Conservation (phyloP, 2,113 vertebrate genomes). For the Chaenogobius annularis region DNA sequence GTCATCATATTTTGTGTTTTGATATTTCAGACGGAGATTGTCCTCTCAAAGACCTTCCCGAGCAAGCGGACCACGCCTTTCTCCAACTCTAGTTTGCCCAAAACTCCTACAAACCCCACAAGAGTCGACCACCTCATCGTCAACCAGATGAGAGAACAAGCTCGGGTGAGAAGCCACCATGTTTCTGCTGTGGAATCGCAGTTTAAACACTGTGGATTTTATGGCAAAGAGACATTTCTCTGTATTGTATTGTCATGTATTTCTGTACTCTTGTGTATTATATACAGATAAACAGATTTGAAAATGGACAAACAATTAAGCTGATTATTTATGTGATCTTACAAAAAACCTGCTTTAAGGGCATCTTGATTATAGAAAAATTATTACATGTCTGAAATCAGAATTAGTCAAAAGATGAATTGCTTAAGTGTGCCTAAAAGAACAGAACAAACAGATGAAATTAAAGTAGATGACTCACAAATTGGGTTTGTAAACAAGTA, state of each 20-base stretch:
- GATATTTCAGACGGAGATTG: constrained; percentile 62
- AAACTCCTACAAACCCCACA: constrained; percentile 64
- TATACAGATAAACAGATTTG: too few species aligned
- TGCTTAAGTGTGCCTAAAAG: too few species aligned
- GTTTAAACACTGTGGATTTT: constrained; percentile 7
- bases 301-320: too few species aligned
- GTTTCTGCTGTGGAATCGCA: constrained; percentile 23
- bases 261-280: background rate
- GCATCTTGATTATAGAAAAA: too few species aligned
- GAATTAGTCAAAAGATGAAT: too few species aligned
- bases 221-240: background rate
- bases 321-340: background rate
- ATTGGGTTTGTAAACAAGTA: too few species aligned
- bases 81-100: constrained; percentile 46
- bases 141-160: constrained; percentile 71
- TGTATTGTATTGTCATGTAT: background rate
- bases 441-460: too few species aligned
- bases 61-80: constrained; percentile 46
- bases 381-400: too few species aligned
- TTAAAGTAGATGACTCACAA: too few species aligned
- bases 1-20: background rate
- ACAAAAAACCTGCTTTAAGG: too few species aligned
- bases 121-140: constrained; percentile 72
- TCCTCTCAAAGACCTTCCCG: constrained; percentile 63
- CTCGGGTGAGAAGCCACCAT: constrained; percentile 61